Percentiles rank a stretch among this genome's conserved stretches.
phyloP scores from a whole-genome alignment of 2,113 vertebrate species.

The Eolophus roseicapilla region DNA sequence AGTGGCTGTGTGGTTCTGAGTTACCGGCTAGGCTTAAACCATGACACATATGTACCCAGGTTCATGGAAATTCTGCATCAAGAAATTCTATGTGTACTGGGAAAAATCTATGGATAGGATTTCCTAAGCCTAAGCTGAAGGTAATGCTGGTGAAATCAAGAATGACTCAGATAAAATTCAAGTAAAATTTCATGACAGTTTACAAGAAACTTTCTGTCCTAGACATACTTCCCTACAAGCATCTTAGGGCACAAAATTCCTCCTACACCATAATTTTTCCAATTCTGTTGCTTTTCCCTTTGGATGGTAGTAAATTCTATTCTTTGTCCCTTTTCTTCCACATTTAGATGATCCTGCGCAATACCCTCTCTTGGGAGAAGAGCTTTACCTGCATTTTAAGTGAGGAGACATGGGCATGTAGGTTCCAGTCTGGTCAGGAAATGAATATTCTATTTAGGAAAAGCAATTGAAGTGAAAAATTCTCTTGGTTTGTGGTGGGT shows the following conservation, averaged over 20 bases:
- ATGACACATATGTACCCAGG: background rate
- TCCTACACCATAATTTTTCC: background rate
- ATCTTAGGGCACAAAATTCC: background rate
- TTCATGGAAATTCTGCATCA: background rate
- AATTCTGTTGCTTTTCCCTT: background rate
- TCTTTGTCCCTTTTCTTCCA: background rate
- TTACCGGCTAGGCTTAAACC: too few relatives aligned
- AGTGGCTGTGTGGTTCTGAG: too few relatives aligned
- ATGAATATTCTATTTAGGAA: background rate
- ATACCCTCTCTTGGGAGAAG: background rate
- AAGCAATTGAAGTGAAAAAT: background rate
- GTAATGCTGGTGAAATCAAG: background rate
- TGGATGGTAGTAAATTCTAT: background rate
- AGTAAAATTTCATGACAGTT: background rate
- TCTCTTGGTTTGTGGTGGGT: fast-evolving
- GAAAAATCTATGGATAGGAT: background rate
- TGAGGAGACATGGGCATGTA: fast-evolving
- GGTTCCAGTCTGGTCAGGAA: background rate
- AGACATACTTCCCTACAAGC: background rate
- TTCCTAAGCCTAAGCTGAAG: background rate
- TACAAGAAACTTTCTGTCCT: background rate
- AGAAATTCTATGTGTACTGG: background rate
- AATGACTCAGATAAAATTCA: background rate
- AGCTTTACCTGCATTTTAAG: background rate
- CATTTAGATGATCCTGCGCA: background rate